Evolutionary conservation across 1,140 invertebrate species (phyloP).

Genomic region (Drosophila sechellia): DNA sequence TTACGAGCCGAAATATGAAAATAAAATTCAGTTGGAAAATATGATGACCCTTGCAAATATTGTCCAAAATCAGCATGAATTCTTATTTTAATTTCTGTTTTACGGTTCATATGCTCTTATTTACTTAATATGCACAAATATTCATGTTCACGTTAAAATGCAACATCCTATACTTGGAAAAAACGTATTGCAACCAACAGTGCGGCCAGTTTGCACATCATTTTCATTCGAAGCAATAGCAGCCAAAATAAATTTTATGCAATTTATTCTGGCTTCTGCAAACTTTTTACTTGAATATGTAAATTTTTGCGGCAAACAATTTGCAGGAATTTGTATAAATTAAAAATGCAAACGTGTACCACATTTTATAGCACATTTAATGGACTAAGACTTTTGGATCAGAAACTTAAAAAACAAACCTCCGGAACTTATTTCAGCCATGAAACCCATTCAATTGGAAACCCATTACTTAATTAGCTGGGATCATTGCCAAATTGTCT

Average conservation of each 20-base stretch:
- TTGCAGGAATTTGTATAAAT: neutral
- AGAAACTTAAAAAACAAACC: neutral
- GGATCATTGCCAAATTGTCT: constrained; percentile 13
- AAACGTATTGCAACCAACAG: neutral
- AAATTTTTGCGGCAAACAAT: neutral
- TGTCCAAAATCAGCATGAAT: neutral
- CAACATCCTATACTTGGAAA: constrained; percentile 1
- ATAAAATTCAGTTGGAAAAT: neutral
- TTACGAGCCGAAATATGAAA: constrained; percentile 1
- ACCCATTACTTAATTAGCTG: constrained; percentile 3
- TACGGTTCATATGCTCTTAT: neutral
- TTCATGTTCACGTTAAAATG: constrained; percentile 1
- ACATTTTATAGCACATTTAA: neutral
- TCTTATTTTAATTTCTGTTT: constrained; percentile 3
- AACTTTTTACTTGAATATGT: neutral
- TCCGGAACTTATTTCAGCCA: neutral
- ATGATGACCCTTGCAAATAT: neutral
- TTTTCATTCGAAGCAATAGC: neutral
- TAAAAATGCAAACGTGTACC: neutral
- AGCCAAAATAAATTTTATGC: constrained; percentile 9
- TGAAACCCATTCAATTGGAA: neutral
- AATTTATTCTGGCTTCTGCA: constrained; percentile 1
- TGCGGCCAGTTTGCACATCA: constrained; percentile 1
- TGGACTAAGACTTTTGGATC: neutral
- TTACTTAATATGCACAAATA: neutral